These are phyloP conservation scores for Bucorvus abyssinicus DNA, from an alignment of 2,797 vertebrate species.

Conservation along the genomic window DNA sequence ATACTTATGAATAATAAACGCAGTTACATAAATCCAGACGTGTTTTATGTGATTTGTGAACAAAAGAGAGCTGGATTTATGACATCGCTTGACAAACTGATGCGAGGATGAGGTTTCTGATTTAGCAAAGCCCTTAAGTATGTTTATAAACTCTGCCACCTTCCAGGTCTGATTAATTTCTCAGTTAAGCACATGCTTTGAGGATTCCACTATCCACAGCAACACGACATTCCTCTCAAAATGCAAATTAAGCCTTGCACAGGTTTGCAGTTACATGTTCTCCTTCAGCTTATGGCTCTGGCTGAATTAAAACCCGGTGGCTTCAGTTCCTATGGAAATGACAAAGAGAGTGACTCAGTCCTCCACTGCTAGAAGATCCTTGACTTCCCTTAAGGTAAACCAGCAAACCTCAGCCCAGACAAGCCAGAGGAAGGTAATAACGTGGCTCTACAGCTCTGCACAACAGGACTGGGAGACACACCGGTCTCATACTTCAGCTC, in stretches of 20 bases:
- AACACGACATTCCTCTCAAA: not conserved
- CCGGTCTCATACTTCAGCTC: not conserved
- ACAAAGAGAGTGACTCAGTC: not conserved
- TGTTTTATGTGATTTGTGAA: not conserved
- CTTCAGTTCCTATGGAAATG: slow-evolving; percentile 27
- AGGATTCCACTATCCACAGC: not conserved
- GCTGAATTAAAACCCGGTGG: not conserved
- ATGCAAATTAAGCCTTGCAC: not conserved
- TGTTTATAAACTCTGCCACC: not conserved
- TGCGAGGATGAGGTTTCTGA: not conserved
- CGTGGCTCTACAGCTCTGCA: not conserved
- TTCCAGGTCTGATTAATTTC: not conserved
- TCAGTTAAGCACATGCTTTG: not conserved
- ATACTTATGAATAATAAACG: not conserved
- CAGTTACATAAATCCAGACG: not conserved
- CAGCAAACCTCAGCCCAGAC: not conserved
- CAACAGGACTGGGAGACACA: not conserved
- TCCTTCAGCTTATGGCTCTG: not conserved
- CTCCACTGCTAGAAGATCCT: not conserved
- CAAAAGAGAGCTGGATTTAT: not conserved
- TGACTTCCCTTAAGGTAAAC: slow-evolving; percentile 3
- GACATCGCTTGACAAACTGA: not conserved
- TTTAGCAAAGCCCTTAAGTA: not conserved
- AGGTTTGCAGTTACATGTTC: not conserved
- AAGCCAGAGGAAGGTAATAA: not conserved